Evolutionary conservation across 2,113 vertebrate species (phyloP), one percentile per base, ranked within the genome.

Genomic region (Gymnocephalus cernua): DNA sequence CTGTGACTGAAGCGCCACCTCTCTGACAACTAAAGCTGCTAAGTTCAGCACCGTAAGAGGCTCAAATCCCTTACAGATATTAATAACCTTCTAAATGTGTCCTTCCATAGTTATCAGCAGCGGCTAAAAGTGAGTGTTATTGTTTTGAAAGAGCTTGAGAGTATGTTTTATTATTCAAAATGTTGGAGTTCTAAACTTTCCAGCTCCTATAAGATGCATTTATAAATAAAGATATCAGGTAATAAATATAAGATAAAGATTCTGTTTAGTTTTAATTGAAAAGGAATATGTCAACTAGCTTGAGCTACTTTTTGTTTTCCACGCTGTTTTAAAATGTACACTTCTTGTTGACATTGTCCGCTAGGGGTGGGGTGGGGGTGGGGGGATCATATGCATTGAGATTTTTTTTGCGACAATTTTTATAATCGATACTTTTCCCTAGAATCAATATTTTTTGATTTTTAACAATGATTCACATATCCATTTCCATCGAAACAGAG

Each of bases 41-140:
- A 62, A 67, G 50, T 65, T 82, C 61, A 82, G 44, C 79, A 12
- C 2, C 14, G 5, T 23, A 23, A 44, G 45, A 62, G 65, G 51
- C 69, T 62, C 19, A 83, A 35, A 83, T 85, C 84, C 25, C 21
- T 54, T 6, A 23, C 50, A 50, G 35, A 71, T 62, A 72, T 67
- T 75, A 76, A 74, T 80, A 77, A 51, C 68, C 19, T 9, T 32
- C 78, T 87, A 79, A 72, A 67, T 79, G 13, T 68, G 32, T 35
- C 7, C 19, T 65, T 72, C 48, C 6, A 41, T 57, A 12, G n/a
- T 38, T 58, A 62, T 44, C 25, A 62, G 18, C n/a, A 23, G 35
- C 29, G 3, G 32, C 29, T 82, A 56, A 66, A 65, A n/a, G 47
- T 32, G 41, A 53, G 18, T 41, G 29, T 0, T 54, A 0, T 2